phyloP scores from a whole-genome alignment of 1,140 invertebrate species.

The Parapsyche elsis region DNA sequence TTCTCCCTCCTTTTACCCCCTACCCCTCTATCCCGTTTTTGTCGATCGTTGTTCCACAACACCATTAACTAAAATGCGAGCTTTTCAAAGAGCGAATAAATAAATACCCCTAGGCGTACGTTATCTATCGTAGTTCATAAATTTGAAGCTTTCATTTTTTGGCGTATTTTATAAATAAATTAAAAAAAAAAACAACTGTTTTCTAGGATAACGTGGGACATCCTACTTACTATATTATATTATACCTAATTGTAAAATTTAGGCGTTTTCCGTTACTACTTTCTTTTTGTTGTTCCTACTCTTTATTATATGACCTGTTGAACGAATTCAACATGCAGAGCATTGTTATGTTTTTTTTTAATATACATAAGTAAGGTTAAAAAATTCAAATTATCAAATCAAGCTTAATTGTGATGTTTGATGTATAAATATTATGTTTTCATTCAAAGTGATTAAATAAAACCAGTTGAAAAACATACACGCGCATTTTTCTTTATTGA shows the following conservation, averaged over 20 bases:
- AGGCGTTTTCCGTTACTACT: background rate
- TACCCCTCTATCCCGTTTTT: background rate
- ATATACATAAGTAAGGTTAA: conserved; percentile 40
- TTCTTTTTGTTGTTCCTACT: conserved; percentile 50
- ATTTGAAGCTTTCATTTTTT: conserved; percentile 17
- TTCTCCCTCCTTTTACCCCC: background rate
- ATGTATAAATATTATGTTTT: conserved; percentile 55
- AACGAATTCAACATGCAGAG: conserved; percentile 47
- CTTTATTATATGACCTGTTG: conserved; percentile 43
- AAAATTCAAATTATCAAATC: conserved; percentile 52
- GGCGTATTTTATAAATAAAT: background rate
- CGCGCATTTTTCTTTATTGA: background rate
- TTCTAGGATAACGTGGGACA: conserved; percentile 17
- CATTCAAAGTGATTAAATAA: conserved; percentile 55
- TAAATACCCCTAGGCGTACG: conserved; percentile 7
- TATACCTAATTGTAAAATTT: background rate
- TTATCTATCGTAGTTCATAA: conserved; percentile 28
- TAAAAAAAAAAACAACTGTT: background rate
- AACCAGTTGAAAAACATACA: conserved; percentile 52
- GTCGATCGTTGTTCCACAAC: background rate
- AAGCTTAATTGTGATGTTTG: conserved; percentile 56
- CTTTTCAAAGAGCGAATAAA: conserved; percentile 16
- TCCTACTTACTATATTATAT: conserved; percentile 11
- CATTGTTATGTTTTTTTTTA: conserved; percentile 55
- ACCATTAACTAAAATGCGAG: background rate